Conservation (phyloP, 2,797 vertebrate species). For the Chrosomus eos region DNA sequence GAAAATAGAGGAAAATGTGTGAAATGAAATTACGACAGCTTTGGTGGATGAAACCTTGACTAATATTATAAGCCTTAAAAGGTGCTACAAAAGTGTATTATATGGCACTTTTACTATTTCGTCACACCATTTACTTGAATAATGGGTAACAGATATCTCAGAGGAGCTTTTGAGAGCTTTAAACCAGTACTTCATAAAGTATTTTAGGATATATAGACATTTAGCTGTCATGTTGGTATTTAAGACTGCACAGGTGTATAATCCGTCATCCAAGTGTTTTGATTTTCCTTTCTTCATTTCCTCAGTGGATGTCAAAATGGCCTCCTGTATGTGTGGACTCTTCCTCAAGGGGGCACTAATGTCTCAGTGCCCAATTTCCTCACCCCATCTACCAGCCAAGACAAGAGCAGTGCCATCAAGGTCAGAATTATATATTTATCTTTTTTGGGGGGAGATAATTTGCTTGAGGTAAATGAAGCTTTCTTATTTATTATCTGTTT, state of each 20-base stretch:
- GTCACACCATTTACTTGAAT: background rate
- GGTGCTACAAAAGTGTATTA: background rate
- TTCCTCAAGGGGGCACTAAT: slow-evolving; percentile 78
- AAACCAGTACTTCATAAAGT: background rate
- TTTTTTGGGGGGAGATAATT: background rate
- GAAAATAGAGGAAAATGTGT: background rate
- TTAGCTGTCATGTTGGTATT: background rate
- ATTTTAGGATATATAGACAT: slow-evolving; percentile 13
- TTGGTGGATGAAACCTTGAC: background rate
- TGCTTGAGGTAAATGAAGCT: background rate
- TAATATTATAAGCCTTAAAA: background rate
- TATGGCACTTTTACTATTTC: background rate
- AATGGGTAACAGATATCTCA: background rate
- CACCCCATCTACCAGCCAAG: slow-evolving; percentile 67
- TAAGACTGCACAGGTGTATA: slow-evolving; percentile 8
- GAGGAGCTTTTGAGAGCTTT: slow-evolving; percentile 4
- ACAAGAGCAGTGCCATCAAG: slow-evolving; percentile 71
- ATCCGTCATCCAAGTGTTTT: background rate
- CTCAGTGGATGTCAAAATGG: slow-evolving; percentile 83
- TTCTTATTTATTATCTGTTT: slow-evolving; percentile 8
- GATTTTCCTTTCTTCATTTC: slow-evolving; percentile 23
- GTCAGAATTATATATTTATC: slow-evolving; percentile 62
- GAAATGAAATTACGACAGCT: background rate
- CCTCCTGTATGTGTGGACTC: slow-evolving; percentile 80
- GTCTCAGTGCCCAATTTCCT: slow-evolving; percentile 74